Conservation (phyloP, 2,113 vertebrate genomes). For the Lonchura striata region DNA sequence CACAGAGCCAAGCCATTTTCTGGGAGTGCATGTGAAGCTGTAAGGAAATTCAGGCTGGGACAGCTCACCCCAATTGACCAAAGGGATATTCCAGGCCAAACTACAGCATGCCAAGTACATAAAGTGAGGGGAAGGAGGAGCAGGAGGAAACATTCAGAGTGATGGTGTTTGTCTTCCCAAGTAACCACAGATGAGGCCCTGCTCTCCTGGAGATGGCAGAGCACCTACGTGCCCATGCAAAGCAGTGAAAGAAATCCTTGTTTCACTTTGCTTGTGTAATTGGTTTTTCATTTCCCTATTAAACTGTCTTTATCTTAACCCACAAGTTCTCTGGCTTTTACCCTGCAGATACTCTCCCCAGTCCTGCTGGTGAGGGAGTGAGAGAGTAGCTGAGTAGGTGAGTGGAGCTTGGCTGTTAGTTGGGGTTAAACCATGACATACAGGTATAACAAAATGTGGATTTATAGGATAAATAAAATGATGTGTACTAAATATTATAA, state of each 20-base stretch:
- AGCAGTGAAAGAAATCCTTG: neutral
- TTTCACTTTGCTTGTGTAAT: neutral
- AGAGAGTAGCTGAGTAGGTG: neutral
- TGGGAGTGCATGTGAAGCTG: neutral
- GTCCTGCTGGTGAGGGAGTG: neutral
- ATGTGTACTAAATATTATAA: neutral
- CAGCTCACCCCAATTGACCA: neutral
- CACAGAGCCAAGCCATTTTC: neutral
- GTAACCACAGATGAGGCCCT: neutral
- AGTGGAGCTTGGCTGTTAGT: neutral
- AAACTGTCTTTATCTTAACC: neutral
- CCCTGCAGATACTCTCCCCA: fast-evolving
- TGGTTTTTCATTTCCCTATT: neutral
- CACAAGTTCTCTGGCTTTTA: neutral
- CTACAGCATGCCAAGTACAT: neutral
- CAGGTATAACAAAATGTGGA: neutral
- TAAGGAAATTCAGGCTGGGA: neutral
- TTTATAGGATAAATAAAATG: neutral
- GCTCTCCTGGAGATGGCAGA: neutral
- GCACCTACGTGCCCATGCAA: neutral
- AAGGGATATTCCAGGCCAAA: neutral
- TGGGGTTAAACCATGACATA: neutral
- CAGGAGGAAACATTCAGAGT: neutral
- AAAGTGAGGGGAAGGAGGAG: neutral
- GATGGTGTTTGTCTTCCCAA: neutral